Conservation (phyloP, 2,797 vertebrate species). For the Aldrovandia affinis region DNA sequence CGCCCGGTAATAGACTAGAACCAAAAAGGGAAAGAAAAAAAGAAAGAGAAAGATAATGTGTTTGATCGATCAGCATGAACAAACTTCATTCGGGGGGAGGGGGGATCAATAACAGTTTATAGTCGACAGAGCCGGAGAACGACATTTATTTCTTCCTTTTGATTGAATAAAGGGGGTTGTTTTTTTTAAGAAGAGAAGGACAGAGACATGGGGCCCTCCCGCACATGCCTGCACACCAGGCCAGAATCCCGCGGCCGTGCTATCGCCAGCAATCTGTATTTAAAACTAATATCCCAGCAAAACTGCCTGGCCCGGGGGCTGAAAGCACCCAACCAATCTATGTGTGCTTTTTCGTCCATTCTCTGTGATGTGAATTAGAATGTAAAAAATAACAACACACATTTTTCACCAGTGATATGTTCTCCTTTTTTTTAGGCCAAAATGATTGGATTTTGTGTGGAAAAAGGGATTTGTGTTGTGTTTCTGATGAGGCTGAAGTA, state of each 20-base stretch:
- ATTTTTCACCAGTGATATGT: constrained; percentile 71
- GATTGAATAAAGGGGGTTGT: constrained; percentile 95
- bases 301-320: constrained; percentile 81
- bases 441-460: constrained; percentile 77
- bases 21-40: constrained; percentile 21
- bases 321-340: constrained; percentile 79
- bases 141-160: constrained; percentile 87
- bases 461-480: constrained; percentile 75
- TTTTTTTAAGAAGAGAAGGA: constrained; percentile 73
- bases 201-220: constrained; percentile 72
- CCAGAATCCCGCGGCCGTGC: constrained; percentile 72
- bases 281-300: constrained; percentile 85
- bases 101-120: constrained; percentile 99
- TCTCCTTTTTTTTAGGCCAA: constrained; percentile 61
- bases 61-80: constrained; percentile 99
- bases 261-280: constrained; percentile 90
- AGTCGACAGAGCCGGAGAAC: constrained; percentile 92
- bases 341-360: constrained; percentile 77
- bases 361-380: constrained; percentile 78
- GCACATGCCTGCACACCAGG: constrained; percentile 72
- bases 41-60: constrained; percentile 86
- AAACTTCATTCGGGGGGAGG: constrained; percentile 99
- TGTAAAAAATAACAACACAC: constrained; percentile 79
- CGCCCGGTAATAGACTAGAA: constrained; percentile 94
- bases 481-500: constrained; percentile 68